Conservation (phyloP, 2,888 invertebrate genomes). For the Athalia cordata region DNA sequence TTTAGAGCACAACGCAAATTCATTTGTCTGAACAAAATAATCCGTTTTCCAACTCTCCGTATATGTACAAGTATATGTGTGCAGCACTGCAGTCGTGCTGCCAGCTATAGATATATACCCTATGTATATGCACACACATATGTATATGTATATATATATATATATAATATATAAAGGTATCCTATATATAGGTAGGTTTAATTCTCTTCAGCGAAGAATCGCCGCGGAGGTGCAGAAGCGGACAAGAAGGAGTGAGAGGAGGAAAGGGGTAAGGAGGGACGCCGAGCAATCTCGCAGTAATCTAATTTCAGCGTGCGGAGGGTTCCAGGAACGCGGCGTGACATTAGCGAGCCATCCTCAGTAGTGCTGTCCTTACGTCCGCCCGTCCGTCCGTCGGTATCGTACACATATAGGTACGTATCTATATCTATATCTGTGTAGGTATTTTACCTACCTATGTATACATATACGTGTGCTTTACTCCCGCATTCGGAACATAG, state of each 20-base stretch:
- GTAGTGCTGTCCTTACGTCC: conserved; percentile 49
- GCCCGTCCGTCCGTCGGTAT: conserved; percentile 12
- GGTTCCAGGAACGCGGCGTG: conserved; percentile 70
- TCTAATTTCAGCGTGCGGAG: conserved; percentile 72
- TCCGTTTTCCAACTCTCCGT: too few relatives aligned
- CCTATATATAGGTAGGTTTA: too few relatives aligned
- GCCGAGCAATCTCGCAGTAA: conserved; percentile 70
- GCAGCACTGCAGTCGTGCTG: too few relatives aligned
- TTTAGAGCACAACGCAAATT: too few relatives aligned
- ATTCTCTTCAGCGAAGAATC: neutral
- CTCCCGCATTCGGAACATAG: neutral
- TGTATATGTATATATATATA: too few relatives aligned
- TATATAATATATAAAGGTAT: too few relatives aligned
- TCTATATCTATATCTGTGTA: neutral
- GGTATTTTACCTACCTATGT: neutral
- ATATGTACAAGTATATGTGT: too few relatives aligned
- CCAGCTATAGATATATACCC: too few relatives aligned
- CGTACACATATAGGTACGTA: neutral
- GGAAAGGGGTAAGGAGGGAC: conserved; percentile 46
- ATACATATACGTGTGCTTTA: neutral
- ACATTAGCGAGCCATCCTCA: conserved; percentile 66
- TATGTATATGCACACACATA: too few relatives aligned
- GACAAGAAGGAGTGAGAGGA: neutral
- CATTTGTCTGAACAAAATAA: too few relatives aligned
- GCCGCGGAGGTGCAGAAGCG: neutral